These are phyloP conservation scores for Protobothrops flavoviridis DNA, from an alignment of 2,113 vertebrate species.

Conservation along the genomic window DNA sequence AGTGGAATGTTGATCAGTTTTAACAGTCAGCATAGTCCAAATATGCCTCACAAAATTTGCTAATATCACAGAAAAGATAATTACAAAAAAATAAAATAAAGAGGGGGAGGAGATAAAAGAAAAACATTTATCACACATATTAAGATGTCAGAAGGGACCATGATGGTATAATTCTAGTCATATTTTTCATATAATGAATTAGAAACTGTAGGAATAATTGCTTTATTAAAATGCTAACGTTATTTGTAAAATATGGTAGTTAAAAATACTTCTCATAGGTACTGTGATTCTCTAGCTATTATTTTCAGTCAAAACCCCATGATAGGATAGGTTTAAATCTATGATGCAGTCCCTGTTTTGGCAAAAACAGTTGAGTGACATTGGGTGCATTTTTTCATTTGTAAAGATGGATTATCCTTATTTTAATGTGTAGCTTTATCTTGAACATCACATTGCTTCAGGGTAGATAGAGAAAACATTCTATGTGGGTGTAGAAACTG, in stretches of 20 bases:
- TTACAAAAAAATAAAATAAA: slow-evolving; percentile 21
- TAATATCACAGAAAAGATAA: slow-evolving; percentile 21
- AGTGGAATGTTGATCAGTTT: slow-evolving; percentile 23
- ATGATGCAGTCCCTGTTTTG: too few species aligned
- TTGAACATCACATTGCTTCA: neutral
- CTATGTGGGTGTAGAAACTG: neutral
- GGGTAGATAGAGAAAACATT: neutral
- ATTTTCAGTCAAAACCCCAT: too few species aligned
- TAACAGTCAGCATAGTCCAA: slow-evolving; percentile 27
- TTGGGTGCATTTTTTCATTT: neutral
- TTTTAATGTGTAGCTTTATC: slow-evolving; percentile 8
- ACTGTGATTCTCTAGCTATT: too few species aligned
- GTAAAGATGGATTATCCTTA: neutral
- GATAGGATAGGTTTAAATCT: too few species aligned
- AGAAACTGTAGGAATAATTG: slow-evolving; percentile 15
- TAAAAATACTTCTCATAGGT: neutral
- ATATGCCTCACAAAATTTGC: slow-evolving; percentile 28
- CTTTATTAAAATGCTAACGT: slow-evolving; percentile 3
- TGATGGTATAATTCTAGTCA: slow-evolving; percentile 27
- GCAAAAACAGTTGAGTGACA: slow-evolving; percentile 20
- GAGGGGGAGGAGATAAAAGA: slow-evolving; percentile 11
- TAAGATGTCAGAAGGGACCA: slow-evolving; percentile 29
- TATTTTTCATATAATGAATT: neutral
- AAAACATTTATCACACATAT: slow-evolving; percentile 22
- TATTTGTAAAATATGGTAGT: neutral